These are phyloP conservation scores for Plemyria rubiginata DNA, from an alignment of 2,888 invertebrate species.

Conservation along the genomic window DNA sequence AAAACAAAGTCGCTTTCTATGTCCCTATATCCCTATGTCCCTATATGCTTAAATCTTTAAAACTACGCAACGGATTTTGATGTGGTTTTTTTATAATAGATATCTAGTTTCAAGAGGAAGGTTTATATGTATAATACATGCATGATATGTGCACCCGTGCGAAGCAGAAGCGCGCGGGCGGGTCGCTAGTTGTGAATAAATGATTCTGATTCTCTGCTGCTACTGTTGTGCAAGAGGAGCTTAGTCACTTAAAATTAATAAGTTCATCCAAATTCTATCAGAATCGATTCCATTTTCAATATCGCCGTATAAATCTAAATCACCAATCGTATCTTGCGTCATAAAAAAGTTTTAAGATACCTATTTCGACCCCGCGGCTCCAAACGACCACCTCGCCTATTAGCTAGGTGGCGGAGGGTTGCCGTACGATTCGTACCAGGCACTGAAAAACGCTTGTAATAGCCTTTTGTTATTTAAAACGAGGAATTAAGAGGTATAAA, in stretches of 20 bases:
- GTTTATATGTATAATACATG: too few species aligned
- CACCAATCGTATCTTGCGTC: conserved; percentile 33
- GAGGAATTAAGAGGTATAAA: conserved; percentile 63
- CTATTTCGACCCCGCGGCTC: conserved; percentile 27
- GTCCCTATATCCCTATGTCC: too few species aligned
- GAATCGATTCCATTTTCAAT: conserved; percentile 34
- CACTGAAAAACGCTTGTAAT: conserved; percentile 68
- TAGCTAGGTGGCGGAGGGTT: conserved; percentile 60
- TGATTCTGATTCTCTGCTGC: too few species aligned
- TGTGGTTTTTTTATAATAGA: too few species aligned
- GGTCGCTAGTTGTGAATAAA: too few species aligned
- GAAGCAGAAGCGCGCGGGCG: too few species aligned
- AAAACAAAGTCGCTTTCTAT: too few species aligned
- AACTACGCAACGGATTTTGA: too few species aligned
- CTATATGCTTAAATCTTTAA: too few species aligned
- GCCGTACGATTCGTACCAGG: conserved; percentile 64
- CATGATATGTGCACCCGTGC: too few species aligned
- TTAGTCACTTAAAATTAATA: conserved; percentile 9
- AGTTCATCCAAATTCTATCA: conserved; percentile 21
- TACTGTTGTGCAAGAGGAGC: too few species aligned
- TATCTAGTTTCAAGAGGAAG: too few species aligned
- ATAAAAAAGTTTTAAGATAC: conserved; percentile 41
- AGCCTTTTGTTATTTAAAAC: conserved; percentile 73
- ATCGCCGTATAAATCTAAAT: conserved; percentile 38
- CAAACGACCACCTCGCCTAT: conserved; percentile 55